phyloP scores from a whole-genome alignment of 2,113 vertebrate genomes.

The Sorex araneus region DNA sequence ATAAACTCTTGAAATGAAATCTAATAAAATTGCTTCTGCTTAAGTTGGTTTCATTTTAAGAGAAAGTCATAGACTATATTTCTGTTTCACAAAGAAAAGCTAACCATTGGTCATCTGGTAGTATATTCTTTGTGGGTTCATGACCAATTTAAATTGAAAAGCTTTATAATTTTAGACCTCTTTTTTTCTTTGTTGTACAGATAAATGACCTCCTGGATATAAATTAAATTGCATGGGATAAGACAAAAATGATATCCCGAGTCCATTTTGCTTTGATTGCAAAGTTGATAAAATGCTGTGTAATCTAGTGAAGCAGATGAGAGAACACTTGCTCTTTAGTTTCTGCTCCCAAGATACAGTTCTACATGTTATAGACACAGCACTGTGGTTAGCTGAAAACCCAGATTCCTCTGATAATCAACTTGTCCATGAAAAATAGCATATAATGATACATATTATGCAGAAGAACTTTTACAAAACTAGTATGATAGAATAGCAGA shows the following conservation, averaged over 20 bases:
- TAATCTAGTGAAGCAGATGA: not conserved
- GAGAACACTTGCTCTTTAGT: not conserved
- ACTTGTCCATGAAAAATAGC: not conserved
- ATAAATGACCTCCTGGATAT: not conserved
- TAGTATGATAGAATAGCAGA: not conserved
- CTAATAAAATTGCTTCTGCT: not conserved
- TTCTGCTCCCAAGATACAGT: not conserved
- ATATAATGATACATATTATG: not conserved
- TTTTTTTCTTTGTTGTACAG: too few species aligned
- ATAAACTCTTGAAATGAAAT: constrained; percentile 45
- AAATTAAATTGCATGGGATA: constrained; percentile 19
- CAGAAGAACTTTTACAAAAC: not conserved
- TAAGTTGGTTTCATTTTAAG: not conserved
- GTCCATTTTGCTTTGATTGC: not conserved
- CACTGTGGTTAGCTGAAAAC: not conserved
- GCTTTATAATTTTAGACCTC: not conserved
- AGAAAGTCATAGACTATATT: not conserved
- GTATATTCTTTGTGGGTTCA: not conserved
- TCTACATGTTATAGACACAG: not conserved
- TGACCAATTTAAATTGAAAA: constrained; percentile 7
- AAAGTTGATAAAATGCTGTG: not conserved
- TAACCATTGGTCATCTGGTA: not conserved
- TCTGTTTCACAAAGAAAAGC: constrained; percentile 31
- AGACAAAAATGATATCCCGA: not conserved
- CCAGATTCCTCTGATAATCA: not conserved